Evolutionary conservation across 2,113 vertebrate genomes (phyloP), one percentile per base, ranked within the genome.

Genomic region (Ranitomeya imitator): DNA sequence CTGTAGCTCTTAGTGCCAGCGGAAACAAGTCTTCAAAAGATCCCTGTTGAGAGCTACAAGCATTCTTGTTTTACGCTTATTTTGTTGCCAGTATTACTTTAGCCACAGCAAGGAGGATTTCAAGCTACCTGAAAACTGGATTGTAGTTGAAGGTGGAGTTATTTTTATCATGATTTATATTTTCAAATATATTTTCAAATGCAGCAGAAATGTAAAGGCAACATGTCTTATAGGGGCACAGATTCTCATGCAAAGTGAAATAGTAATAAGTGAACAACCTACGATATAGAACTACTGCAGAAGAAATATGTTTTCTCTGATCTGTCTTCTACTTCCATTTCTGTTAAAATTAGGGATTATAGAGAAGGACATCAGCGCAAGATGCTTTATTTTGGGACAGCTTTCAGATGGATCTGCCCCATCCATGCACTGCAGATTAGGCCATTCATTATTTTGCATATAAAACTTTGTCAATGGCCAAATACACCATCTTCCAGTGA

Each of bases 11-110:
- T 11, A 76, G 45, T 21, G 73, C 37, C 73, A 76, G 73, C 52
- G 73, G 73, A 76, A 76, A 74, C 71, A 45, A 45, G 71, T 74
- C 71, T 74, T 74, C 71, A 74, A 21, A 76, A 76, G 73, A 52
- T 76, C 73, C 73, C 73, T 52, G 37, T 51, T 76, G 73, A 52
- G 73, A 76, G 73, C 73, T 51, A 76, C 73, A 76, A 52, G 37
- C 73, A 52, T 51, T 52, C 45, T 74, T 74, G 73, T 76, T 76
- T 19, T 52, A 76, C 45, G 73, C 73, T 76, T 19, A 76, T 52
- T 51, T 76, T 76, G 73, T 12, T 5, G 16, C 0, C 73, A 76
- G 73, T 76, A 76, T 76, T 9, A 52, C 73, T 52, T 45, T 76
- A 76, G 16, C 73, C 45, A 76, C 52, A 52, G 45, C 73, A 76